Conservation (phyloP, 2,797 vertebrate species). For the Cryptoblepharus egeriae region DNA sequence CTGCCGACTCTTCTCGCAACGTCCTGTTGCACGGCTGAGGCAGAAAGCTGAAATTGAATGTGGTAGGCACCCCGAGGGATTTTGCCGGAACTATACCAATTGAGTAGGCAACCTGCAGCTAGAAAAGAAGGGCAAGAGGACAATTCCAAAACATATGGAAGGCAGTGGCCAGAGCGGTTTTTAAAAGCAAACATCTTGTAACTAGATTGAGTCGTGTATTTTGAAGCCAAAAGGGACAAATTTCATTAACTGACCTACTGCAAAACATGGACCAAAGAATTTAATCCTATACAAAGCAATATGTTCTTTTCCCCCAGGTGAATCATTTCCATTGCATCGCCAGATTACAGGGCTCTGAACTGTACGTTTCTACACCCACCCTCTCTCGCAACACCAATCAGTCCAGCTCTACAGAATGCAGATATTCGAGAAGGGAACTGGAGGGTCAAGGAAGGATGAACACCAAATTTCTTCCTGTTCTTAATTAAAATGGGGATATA, state of each 20-base stretch:
- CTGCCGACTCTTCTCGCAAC: neutral
- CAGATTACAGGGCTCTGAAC: slow-evolving; percentile 25
- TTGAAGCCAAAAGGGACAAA: slow-evolving; percentile 30
- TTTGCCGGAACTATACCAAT: neutral
- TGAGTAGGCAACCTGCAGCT: neutral
- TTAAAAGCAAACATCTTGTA: slow-evolving; percentile 33
- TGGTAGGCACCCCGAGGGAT: neutral
- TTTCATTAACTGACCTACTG: slow-evolving; percentile 34
- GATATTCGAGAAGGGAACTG: slow-evolving; percentile 11
- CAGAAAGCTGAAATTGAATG: slow-evolving; percentile 12
- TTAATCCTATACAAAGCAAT: slow-evolving; percentile 32
- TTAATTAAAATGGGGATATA: slow-evolving; percentile 21
- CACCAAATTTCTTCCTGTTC: neutral
- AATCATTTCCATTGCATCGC: slow-evolving; percentile 19
- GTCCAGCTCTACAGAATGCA: neutral
- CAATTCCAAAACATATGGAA: slow-evolving; percentile 20
- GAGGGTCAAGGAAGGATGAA: slow-evolving; percentile 11
- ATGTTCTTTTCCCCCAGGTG: slow-evolving; percentile 26
- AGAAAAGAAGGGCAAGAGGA: slow-evolving; percentile 4
- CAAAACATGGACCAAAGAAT: slow-evolving; percentile 23
- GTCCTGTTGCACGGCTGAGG: neutral
- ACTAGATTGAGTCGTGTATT: slow-evolving; percentile 33
- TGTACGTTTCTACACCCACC: neutral
- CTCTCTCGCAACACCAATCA: neutral
- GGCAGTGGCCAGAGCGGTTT: slow-evolving; percentile 1